Evolutionary conservation across 1,140 invertebrate genomes (phyloP).

Genomic region (Drosophila erecta): DNA sequence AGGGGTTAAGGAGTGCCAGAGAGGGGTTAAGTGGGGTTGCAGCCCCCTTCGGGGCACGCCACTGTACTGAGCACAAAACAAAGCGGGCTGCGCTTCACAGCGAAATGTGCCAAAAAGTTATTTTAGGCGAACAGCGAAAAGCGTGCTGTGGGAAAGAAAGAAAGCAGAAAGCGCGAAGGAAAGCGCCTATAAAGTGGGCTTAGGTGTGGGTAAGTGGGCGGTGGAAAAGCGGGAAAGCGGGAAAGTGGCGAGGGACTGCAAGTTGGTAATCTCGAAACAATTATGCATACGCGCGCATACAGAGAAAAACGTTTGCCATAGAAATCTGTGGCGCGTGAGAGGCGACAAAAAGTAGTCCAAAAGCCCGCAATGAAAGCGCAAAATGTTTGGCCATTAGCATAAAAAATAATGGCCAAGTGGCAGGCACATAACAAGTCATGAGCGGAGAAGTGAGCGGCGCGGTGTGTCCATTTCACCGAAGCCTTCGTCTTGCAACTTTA

Average conservation of each 20-base stretch:
- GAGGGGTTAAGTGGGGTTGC: slow-evolving; percentile 1
- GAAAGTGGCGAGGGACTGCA: slow-evolving; percentile 16
- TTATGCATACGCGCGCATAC: slow-evolving; percentile 75
- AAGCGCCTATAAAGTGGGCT: slow-evolving; percentile 37
- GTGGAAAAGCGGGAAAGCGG: not conserved
- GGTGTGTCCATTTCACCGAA: slow-evolving; percentile 65
- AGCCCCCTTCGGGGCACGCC: slow-evolving; percentile 30
- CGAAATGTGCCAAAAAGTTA: slow-evolving; percentile 81
- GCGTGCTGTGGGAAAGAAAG: slow-evolving; percentile 47
- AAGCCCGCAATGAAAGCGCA: slow-evolving; percentile 74
- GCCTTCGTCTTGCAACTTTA: slow-evolving; percentile 38
- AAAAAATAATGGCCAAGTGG: slow-evolving; percentile 71
- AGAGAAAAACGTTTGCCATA: slow-evolving; percentile 34
- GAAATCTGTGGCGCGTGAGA: slow-evolving; percentile 72
- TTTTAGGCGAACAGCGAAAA: slow-evolving; percentile 67
- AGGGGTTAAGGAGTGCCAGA: slow-evolving; percentile 12
- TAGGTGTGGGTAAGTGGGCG: slow-evolving; percentile 4
- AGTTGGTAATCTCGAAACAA: slow-evolving; percentile 75
- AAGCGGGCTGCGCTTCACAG: slow-evolving; percentile 22
- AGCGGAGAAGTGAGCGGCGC: not conserved
- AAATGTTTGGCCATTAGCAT: slow-evolving; percentile 78
- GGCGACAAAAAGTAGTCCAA: slow-evolving; percentile 64
- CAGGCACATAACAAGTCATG: slow-evolving; percentile 18
- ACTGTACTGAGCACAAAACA: slow-evolving; percentile 50
- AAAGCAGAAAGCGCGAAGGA: slow-evolving; percentile 46